Evolutionary conservation across 2,797 vertebrate genomes (phyloP).

Genomic region (Benthosema pterotum): DNA sequence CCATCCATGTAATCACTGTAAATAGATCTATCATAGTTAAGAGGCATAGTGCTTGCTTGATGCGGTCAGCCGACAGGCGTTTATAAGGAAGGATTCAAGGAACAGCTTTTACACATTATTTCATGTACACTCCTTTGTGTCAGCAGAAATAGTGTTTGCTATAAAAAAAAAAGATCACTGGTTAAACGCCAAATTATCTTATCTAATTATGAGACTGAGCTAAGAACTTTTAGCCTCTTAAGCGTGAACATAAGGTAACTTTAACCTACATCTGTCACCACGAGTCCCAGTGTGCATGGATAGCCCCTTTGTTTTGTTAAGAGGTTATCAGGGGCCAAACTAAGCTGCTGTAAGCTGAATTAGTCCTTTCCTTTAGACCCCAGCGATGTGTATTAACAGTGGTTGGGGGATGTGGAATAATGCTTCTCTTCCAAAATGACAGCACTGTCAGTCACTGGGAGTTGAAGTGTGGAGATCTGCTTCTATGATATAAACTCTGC

Average conservation of each 20-base stretch:
- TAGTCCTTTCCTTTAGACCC: constrained; percentile 68
- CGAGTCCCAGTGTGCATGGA: constrained; percentile 58
- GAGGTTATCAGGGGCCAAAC: constrained; percentile 67
- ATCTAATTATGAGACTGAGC: constrained; percentile 9
- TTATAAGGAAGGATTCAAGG: constrained; percentile 55
- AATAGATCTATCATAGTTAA: too few relatives aligned
- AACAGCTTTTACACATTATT: constrained; percentile 43
- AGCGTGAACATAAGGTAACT: constrained; percentile 56
- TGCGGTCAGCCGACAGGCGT: constrained; percentile 37
- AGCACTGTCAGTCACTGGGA: neutral
- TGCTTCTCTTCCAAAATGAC: constrained; percentile 15
- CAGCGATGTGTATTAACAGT: constrained; percentile 31
- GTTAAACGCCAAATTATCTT: neutral
- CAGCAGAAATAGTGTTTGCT: constrained; percentile 31
- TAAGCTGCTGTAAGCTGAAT: constrained; percentile 74
- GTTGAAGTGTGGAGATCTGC: constrained; percentile 6
- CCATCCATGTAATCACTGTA: too few relatives aligned
- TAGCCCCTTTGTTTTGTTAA: constrained; percentile 70
- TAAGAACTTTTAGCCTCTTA: constrained; percentile 26
- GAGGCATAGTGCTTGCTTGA: too few relatives aligned
- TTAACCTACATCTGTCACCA: constrained; percentile 69
- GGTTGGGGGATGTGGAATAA: constrained; percentile 25
- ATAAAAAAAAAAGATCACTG: neutral
- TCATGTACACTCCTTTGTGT: constrained; percentile 35
- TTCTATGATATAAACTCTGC: neutral